Evolutionary conservation across 2,113 vertebrate species (phyloP), one percentile per base, ranked within the genome.

Genomic region (Pelodiscus sinensis): DNA sequence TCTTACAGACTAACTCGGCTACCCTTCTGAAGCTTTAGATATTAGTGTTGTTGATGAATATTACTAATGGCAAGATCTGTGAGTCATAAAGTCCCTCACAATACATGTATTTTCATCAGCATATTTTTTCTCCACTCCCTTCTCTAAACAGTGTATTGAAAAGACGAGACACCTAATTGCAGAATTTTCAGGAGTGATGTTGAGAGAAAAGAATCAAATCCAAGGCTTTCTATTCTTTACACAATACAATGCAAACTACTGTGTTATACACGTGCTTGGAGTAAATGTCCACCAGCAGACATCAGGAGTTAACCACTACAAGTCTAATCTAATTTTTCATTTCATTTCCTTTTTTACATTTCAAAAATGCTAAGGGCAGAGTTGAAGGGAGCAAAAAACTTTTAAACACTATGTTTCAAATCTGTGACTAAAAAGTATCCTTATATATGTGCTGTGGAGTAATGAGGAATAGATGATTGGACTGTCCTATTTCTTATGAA

Each of bases 111-210:
- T 90, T 90, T 85, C 77, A 94, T 82, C 62, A 57, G 19, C 88
- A 79, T 38, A 81, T 88, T 79, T 91, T 52, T 85, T n/a, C 73
- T 92, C 44, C 82, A 54, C 31, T 91, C 38, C 80, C 81, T 81
- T 35, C 78, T 89, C 56, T 80, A 92, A 94, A 44, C 9, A 78
- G 54, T 38, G 65, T 15, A 80, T 5, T 89, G 51, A 94, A 90
- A 96, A 92, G 29, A 91, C 25, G 54, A 93, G 60, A 87, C 13
- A 35, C 35, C 55, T 51, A 92, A 86, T 89, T 51, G 87, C 18
- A 92, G 68, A 71, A 77, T 8, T 92, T 94, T 83, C 75, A 92
- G 75, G 14, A 90, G 83, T 77, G 27, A 79, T 95, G 92, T 92
- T 85, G 83, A 92, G 57, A 93, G 44, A 92, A 95, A n/a, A 82